Percentiles rank a stretch among this genome's conserved stretches.
These are phyloP conservation scores for Cheilosia vulpina DNA, from an alignment of 2,888 invertebrate species.

Conservation along the genomic window DNA sequence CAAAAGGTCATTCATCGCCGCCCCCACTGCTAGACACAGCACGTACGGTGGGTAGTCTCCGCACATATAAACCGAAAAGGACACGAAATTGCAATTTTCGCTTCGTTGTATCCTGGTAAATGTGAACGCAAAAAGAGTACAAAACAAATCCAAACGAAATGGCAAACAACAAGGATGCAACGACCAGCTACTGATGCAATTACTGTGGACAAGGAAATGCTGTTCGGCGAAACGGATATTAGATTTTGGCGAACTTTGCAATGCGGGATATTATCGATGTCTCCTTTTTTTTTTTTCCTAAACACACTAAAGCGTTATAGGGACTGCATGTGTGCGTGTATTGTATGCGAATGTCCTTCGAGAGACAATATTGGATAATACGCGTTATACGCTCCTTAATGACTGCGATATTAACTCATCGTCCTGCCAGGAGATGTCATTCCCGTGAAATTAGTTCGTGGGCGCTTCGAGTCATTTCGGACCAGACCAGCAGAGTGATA, in stretches of 20 bases:
- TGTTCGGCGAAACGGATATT: slow-evolving; percentile 54
- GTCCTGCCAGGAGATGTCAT: no score
- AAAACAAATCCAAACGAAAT: slow-evolving; percentile 41
- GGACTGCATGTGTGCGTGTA: not conserved
- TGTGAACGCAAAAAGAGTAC: slow-evolving; percentile 19
- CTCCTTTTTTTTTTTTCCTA: not conserved
- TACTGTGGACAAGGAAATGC: slow-evolving; percentile 37
- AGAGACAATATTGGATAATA: no score
- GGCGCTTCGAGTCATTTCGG: no score
- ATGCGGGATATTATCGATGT: not conserved
- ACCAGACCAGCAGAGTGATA: no score
- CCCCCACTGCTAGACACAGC: slow-evolving; percentile 12
- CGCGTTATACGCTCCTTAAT: no score
- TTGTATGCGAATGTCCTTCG: no score
- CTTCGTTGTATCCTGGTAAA: slow-evolving; percentile 32
- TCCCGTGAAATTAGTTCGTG: no score
- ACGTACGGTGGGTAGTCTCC: slow-evolving; percentile 13
- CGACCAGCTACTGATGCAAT: slow-evolving; percentile 41
- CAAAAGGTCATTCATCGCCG: not conserved
- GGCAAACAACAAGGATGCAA: slow-evolving; percentile 38
- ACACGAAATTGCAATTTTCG: slow-evolving; percentile 59
- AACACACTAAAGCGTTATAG: not conserved
- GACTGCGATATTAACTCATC: no score
- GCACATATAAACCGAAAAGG: slow-evolving; percentile 15
- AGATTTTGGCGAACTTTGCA: slow-evolving; percentile 31